These are phyloP conservation scores for Vidua macroura DNA, from an alignment of 2,113 vertebrate species.

Conservation along the genomic window DNA sequence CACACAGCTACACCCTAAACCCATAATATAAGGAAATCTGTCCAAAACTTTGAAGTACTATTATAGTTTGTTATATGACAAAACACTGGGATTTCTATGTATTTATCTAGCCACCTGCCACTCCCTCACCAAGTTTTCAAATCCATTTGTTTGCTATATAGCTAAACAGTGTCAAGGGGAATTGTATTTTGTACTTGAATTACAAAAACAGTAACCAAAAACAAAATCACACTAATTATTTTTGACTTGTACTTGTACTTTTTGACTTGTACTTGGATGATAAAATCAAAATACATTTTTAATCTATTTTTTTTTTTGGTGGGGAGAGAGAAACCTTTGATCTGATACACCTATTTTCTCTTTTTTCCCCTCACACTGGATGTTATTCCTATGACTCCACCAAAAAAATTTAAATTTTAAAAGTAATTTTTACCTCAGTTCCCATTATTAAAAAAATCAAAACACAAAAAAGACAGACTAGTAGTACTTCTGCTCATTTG, in stretches of 20 bases:
- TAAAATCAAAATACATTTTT: conserved; percentile 1
- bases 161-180: background rate
- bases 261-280: background rate
- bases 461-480: background rate
- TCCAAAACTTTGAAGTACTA: conserved; percentile 57
- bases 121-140: conserved; percentile 17
- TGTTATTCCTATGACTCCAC: background rate
- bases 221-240: background rate
- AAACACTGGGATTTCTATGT: conserved; percentile 13
- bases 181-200: conserved; percentile 13
- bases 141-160: background rate
- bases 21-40: conserved; percentile 38
- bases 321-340: background rate
- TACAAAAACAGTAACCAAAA: background rate
- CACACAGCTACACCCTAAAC: conserved; percentile 53
- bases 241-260: background rate
- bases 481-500: background rate
- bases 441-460: background rate
- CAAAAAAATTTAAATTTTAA: background rate
- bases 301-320: background rate
- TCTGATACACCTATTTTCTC: background rate
- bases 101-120: conserved; percentile 38
- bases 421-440: background rate
- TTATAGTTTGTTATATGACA: conserved; percentile 18
- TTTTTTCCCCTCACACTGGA: background rate